Percentiles rank a stretch among this genome's conserved stretches.
Evolutionary conservation across 2,888 invertebrate species (phyloP).

Genomic region (Muscina levida): DNA sequence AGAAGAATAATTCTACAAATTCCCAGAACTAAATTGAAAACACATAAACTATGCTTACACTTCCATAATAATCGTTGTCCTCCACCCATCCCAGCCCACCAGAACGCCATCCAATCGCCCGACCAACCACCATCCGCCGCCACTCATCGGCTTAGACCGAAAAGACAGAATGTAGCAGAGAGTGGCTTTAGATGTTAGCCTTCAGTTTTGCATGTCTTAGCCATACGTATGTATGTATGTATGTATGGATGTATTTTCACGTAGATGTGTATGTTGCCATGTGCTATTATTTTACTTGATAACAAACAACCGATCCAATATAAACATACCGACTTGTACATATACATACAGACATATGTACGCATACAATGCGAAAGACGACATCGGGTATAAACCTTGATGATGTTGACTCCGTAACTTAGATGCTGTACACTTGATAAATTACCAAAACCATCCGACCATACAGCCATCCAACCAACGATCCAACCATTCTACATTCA

Average conservation of each 20-base stretch:
- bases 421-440: constrained; percentile 65
- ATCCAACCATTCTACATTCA: constrained; percentile 53
- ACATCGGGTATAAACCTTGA: constrained; percentile 44
- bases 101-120: constrained; percentile 14
- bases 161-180: constrained; percentile 42
- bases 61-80: constrained; percentile 51
- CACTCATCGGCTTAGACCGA: constrained; percentile 29
- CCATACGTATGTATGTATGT: constrained; percentile 27
- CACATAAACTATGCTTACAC: constrained; percentile 65
- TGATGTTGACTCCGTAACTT: constrained; percentile 50
- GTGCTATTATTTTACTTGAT: constrained; percentile 38
- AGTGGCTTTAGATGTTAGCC: constrained; percentile 58
- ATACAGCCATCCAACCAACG: constrained; percentile 38
- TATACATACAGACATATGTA: background rate
- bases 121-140: constrained; percentile 7
- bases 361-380: constrained; percentile 10
- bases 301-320: constrained; percentile 2
- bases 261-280: background rate
- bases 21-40: constrained; percentile 66
- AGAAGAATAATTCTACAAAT: constrained; percentile 53
- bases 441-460: constrained; percentile 60
- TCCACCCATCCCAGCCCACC: constrained; percentile 13
- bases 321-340: background rate
- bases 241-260: no score
- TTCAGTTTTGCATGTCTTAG: constrained; percentile 48